Evolutionary conservation across 2,113 vertebrate species (phyloP).

Genomic region (Micromys minutus): DNA sequence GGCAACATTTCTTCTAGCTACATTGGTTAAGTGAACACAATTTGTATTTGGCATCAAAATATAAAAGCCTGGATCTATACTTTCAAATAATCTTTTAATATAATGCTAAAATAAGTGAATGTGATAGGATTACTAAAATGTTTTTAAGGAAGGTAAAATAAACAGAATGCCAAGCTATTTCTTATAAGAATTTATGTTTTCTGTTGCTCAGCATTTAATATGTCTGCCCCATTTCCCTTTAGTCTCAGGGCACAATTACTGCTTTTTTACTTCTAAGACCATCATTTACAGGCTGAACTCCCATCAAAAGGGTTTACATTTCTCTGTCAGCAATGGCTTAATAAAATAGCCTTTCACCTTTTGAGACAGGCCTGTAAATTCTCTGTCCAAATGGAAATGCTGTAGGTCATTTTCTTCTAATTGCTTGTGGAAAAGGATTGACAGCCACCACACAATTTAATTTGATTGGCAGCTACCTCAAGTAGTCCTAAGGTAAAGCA

Average conservation of each 20-base stretch:
- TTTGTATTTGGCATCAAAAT: not conserved
- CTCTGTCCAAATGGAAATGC: slow-evolving; percentile 67
- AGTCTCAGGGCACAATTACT: slow-evolving; percentile 54
- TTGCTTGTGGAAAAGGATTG: slow-evolving; percentile 68
- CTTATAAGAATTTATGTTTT: not conserved
- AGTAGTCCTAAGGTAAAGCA: slow-evolving; percentile 34
- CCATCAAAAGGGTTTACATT: slow-evolving; percentile 66
- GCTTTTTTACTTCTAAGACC: slow-evolving; percentile 59
- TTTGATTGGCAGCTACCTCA: slow-evolving; percentile 70
- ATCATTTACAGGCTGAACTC: slow-evolving; percentile 74
- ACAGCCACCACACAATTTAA: slow-evolving; percentile 62
- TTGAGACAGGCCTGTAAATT: slow-evolving; percentile 73
- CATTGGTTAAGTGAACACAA: not conserved
- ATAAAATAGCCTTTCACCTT: slow-evolving; percentile 76
- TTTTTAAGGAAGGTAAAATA: not conserved
- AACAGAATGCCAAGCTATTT: not conserved
- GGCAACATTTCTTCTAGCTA: not conserved
- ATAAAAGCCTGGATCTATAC: not conserved
- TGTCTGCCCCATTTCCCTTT: slow-evolving; percentile 61
- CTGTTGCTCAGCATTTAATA: slow-evolving; percentile 49
- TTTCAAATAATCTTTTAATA: slow-evolving; percentile 25
- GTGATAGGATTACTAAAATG: slow-evolving; percentile 24
- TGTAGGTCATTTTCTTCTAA: slow-evolving; percentile 75
- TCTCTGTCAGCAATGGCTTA: slow-evolving; percentile 73
- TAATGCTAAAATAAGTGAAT: not conserved